Base-by-base conservation (phyloP, 2,797 vertebrate genomes). In the Helicolenus hilgendorfi region DNA sequence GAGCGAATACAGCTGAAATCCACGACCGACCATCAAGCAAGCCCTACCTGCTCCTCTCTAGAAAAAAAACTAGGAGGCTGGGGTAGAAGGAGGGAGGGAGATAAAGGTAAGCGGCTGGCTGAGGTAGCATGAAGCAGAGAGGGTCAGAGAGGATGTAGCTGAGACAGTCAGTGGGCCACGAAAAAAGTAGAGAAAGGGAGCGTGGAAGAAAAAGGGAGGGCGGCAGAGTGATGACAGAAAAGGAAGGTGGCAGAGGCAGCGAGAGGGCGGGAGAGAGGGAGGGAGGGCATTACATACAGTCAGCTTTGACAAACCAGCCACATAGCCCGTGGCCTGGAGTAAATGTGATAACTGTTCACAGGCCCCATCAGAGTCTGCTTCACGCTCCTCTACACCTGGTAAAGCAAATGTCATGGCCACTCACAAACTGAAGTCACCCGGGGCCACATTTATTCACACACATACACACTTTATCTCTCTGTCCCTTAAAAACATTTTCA, bases 271-370 rank as follows among this genome's bases (percentile, higher is more conserved):
- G 56, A 77, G 79, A 81, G 71, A 84, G 67, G 86, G 85, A 80
- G 80, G 83, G 81, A 85, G 73, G 81, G 65, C 26, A 62, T 81
- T 89, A 86, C 73, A 81, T 84, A 86, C 77, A 92, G 83, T 87
- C 87, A 70, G 85, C 84, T 87, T 78, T 82, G 85, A 92, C 91
- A 89, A 88, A 83, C 87, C 88, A 87, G 74, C 83, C 79, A 85
- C 81, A 92, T 68, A 87, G 81, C 87, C 77, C 59, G 49, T 90
- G 84, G 89, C 83, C 93, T 91, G 93, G 63, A 90, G 94, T 89
- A 94, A 93, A 91, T 93, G 93, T 94, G 95, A 95, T 95, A 95
- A 94, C 90, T 92, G 91, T 89, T 95, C 89, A 94, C 91, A 93
- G 84, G 88, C 81, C 84, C 79, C 81, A 94, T 95, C 94, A 92